Base-by-base conservation (phyloP, 2,113 vertebrate genomes). In the Myrmecophaga tridactyla region DNA sequence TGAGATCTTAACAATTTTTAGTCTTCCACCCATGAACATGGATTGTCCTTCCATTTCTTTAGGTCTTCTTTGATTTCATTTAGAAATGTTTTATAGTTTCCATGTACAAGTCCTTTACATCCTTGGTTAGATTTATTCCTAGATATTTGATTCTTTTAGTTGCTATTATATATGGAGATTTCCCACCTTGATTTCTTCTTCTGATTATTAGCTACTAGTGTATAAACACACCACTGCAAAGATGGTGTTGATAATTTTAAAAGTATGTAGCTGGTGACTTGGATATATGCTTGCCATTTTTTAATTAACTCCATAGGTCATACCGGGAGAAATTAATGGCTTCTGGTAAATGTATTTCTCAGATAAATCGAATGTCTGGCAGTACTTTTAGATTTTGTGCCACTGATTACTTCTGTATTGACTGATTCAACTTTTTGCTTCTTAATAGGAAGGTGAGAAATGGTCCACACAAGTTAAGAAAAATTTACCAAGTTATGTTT, bases 341-440 rank as follows among this genome's bases (percentile, higher is more conserved):
- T 83, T 72, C 36, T 83, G 60, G 48, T 12, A 25, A 84, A 6
- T 36, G 2, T 4, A n/a, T 78, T 69, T 76, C 58, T 62, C 17
- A 43, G 51, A 63, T 51, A 29, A 56, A 15, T 60, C 48, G 27
- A 39, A 29, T 6, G 41, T 76, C 86, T 80, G 75, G 53, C 73
- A 82, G 36, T 81, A 70, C 7, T 48, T 93, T 51, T 86, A 70
- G n/a, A 15, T 77, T 94, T 89, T 96, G 48, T 90, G 86, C 8
- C 78, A 27, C 75, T 41, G 51, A 56, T 69, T 78, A 41, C 48
- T 60, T 81, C 0, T 81, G 6, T 58, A 48, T 15, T 51, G 27
- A 88, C 18, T 48, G n/a, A 94, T 25, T 53, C 51, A 14, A 0
- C 77, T 29, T 0, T 65, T 93, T 3, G 25, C 69, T 83, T 84